Percentiles rank a stretch among this genome's conserved stretches.
Conservation (phyloP, 1,140 invertebrate species). For the Caenorhabditis briggsae region DNA sequence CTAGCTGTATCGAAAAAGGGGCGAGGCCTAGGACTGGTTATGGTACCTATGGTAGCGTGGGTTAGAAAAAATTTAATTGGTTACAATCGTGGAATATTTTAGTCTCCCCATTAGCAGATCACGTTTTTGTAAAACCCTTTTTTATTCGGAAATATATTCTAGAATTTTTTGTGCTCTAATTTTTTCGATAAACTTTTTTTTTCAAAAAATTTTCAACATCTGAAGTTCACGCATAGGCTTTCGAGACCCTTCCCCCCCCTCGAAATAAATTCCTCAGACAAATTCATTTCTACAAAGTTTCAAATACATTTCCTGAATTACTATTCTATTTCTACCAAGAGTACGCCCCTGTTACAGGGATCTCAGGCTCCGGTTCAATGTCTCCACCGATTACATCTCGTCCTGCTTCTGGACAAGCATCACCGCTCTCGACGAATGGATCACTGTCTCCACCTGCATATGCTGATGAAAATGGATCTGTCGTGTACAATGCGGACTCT, state of each 20-base stretch:
- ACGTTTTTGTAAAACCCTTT: no score
- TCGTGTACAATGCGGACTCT: conserved; percentile 28
- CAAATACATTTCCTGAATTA: background rate
- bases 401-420: conserved; percentile 26
- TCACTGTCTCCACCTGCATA: background rate
- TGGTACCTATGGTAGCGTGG: no score
- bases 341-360: conserved; percentile 47
- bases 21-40: no score
- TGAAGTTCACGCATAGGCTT: background rate
- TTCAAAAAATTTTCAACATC: no score
- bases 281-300: background rate
- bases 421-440: conserved; percentile 23
- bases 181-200: no score
- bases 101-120: no score
- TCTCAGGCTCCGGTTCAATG: conserved; percentile 53
- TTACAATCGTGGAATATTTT: no score
- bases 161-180: background rate
- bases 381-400: conserved; percentile 47
- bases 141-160: background rate
- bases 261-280: no score
- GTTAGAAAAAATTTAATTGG: no score
- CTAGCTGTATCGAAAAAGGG: no score
- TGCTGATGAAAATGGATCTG: conserved; percentile 34
- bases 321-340: conserved; percentile 36
- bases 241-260: background rate